A percentile compares a stretch with the other conserved stretches of the same genome.
These are phyloP conservation scores for Hypocryptadius cinnamomeus DNA, from an alignment of 2,113 vertebrate genomes.

Conservation along the genomic window DNA sequence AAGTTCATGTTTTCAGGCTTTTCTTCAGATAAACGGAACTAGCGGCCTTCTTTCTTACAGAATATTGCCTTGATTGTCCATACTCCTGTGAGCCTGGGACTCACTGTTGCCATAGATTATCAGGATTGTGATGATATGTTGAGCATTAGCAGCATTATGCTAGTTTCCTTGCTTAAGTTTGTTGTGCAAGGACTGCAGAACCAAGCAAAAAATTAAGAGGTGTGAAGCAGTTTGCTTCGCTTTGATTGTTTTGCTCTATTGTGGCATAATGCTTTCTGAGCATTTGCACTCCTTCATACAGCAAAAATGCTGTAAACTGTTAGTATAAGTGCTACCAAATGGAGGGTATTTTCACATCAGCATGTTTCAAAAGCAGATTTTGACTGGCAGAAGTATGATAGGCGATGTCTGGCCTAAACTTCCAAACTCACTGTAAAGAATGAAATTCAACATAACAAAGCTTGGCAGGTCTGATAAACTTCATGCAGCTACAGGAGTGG, in stretches of 20 bases:
- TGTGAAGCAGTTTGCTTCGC: neutral
- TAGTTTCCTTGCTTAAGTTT: neutral
- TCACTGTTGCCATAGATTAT: fast-evolving
- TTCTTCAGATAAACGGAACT: neutral
- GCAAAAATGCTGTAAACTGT: neutral
- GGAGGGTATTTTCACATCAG: neutral
- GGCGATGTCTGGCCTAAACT: neutral
- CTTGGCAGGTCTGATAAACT: constrained; percentile 3
- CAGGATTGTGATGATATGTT: neutral
- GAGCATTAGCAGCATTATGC: neutral
- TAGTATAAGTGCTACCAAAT: neutral
- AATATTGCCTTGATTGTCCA: neutral
- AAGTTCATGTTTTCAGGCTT: neutral
- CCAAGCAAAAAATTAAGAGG: neutral
- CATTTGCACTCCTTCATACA: neutral
- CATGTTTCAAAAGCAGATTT: neutral
- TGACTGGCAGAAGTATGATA: neutral
- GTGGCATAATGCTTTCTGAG: neutral
- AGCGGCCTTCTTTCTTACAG: neutral
- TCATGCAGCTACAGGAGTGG: neutral
- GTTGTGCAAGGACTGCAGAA: neutral
- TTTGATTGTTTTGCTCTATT: neutral
- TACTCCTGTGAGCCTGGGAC: neutral
- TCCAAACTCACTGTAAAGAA: neutral
- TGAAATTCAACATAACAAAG: neutral